Conservation (phyloP, 2,113 vertebrate species). For the Hoplias malabaricus region DNA sequence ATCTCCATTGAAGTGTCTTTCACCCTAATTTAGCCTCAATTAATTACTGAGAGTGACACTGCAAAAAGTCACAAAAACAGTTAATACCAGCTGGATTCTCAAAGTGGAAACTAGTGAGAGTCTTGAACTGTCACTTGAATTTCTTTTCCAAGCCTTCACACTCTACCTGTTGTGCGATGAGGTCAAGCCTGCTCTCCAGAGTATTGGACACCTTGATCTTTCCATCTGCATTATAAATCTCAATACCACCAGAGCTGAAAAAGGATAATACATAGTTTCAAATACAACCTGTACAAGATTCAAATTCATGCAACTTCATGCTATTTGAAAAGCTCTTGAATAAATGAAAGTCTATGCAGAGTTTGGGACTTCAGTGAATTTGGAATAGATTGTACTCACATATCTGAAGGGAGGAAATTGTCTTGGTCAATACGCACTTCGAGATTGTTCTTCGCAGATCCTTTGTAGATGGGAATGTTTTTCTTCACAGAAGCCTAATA, state of each 20-base stretch:
- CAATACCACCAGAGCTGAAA: slow-evolving; percentile 89
- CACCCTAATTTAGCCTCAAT: too few relatives aligned
- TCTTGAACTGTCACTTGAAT: not conserved
- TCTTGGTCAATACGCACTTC: slow-evolving; percentile 91
- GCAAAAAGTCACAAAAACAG: too few relatives aligned
- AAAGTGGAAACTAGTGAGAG: too few relatives aligned
- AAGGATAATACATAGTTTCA: not conserved
- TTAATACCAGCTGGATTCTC: not conserved
- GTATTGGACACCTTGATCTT: slow-evolving; percentile 98
- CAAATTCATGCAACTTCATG: not conserved
- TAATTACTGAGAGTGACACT: too few relatives aligned
- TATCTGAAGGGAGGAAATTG: slow-evolving; percentile 82
- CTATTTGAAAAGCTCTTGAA: not conserved
- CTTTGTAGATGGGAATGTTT: slow-evolving; percentile 86
- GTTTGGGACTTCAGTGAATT: not conserved
- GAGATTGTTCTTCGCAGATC: slow-evolving; percentile 82
- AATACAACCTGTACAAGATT: not conserved
- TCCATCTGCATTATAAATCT: slow-evolving; percentile 85
- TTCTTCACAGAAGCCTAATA: slow-evolving; percentile 86
- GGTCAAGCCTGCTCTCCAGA: slow-evolving; percentile 93
- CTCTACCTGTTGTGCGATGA: slow-evolving; percentile 93
- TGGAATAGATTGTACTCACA: slow-evolving; percentile 73
- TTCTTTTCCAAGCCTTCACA: not conserved
- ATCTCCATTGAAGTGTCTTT: too few relatives aligned
- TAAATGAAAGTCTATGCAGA: not conserved